Conservation (phyloP, 2,113 vertebrate genomes). For the Tachuris rubrigastra region DNA sequence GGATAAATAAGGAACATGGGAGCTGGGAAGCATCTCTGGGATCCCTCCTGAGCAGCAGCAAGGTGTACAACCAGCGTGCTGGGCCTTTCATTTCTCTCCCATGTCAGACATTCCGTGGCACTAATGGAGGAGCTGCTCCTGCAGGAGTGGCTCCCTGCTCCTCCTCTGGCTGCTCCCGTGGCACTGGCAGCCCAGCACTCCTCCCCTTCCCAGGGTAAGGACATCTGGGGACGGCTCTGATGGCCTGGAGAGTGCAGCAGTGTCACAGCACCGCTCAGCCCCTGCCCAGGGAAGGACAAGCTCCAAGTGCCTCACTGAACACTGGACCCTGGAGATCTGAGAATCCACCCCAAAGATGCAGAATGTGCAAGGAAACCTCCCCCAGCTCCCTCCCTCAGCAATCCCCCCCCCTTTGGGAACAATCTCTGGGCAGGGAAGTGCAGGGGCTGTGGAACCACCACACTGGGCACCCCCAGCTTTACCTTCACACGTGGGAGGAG, state of each 20-base stretch:
- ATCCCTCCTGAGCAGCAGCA: neutral
- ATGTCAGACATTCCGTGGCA: neutral
- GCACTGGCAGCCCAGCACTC: neutral
- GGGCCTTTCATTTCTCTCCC: neutral
- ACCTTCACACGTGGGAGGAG: slow-evolving; percentile 94
- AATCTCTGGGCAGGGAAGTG: neutral
- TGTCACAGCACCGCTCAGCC: neutral
- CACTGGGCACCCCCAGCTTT: neutral
- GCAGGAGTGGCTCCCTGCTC: neutral
- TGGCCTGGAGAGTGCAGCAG: fast-evolving
- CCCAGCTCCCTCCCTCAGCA: neutral
- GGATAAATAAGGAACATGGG: neutral
- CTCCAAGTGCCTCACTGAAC: neutral
- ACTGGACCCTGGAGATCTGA: neutral
- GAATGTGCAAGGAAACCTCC: neutral
- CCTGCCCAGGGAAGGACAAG: neutral
- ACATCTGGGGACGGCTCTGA: neutral
- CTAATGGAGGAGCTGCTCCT: neutral
- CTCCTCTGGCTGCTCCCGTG: neutral
- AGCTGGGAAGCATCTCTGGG: neutral
- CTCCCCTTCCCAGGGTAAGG: neutral
- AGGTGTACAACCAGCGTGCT: neutral
- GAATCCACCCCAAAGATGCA: neutral
- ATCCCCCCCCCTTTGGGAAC: fast-evolving
- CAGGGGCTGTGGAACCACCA: neutral